A percentile compares a stretch with the other conserved stretches of the same genome.
Evolutionary conservation across 2,888 invertebrate species (phyloP).

Genomic region (Camponotus fellah): DNA sequence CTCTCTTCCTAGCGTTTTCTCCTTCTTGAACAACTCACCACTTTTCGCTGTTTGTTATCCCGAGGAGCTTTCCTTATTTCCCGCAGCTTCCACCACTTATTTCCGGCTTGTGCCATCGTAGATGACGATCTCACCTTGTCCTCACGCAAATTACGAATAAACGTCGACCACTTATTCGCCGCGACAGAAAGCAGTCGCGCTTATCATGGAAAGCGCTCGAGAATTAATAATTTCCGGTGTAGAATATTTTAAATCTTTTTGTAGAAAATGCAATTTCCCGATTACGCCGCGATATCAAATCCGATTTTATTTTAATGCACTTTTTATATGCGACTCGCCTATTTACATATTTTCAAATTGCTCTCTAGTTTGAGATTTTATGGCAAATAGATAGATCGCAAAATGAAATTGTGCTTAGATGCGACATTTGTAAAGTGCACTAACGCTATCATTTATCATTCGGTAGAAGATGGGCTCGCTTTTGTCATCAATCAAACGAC

Average conservation of each 20-base stretch:
- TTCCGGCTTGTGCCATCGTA: slow-evolving; percentile 59
- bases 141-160: slow-evolving; percentile 58
- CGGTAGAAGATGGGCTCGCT: slow-evolving; percentile 19
- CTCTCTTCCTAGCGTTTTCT: slow-evolving; percentile 55
- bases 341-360: neutral
- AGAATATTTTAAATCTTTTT: slow-evolving; percentile 42
- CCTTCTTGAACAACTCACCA: slow-evolving; percentile 71
- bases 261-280: slow-evolving; percentile 44
- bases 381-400: neutral
- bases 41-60: slow-evolving; percentile 76
- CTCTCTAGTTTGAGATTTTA: neutral
- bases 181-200: slow-evolving; percentile 36
- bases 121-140: slow-evolving; percentile 54
- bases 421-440: slow-evolving; percentile 39
- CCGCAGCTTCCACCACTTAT: slow-evolving; percentile 59
- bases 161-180: slow-evolving; percentile 43
- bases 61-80: slow-evolving; percentile 64
- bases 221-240: slow-evolving; percentile 49
- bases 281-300: slow-evolving; percentile 26
- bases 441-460: slow-evolving; percentile 45
- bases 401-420: slow-evolving; percentile 42
- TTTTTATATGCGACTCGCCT: slow-evolving; percentile 5
- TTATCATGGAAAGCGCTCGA: slow-evolving; percentile 23
- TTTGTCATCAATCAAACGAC: slow-evolving; percentile 51
- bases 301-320: slow-evolving; percentile 31